Evolutionary conservation across 2,797 vertebrate genomes (phyloP).

Genomic region (Sarcoramphus papa): DNA sequence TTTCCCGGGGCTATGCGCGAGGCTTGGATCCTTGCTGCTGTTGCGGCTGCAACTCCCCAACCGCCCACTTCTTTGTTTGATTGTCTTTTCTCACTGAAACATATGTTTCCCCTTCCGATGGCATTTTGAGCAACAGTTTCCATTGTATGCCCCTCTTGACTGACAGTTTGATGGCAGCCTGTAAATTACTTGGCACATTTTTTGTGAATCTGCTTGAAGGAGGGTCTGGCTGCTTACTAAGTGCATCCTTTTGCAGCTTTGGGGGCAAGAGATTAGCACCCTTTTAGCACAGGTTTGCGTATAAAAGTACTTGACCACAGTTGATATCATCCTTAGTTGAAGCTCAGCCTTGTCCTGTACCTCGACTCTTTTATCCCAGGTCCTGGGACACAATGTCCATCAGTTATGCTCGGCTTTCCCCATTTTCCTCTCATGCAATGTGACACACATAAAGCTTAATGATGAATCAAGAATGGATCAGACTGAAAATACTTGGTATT

Average conservation of each 20-base stretch:
- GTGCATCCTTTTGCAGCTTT: not conserved
- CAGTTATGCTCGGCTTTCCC: not conserved
- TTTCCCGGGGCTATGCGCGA: not conserved
- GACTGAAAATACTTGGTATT: not conserved
- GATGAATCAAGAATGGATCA: not conserved
- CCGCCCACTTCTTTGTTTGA: slow-evolving; percentile 27
- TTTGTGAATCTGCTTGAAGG: not conserved
- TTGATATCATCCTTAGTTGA: not conserved
- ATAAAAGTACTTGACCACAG: not conserved
- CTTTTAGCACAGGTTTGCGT: not conserved
- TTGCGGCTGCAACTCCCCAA: not conserved
- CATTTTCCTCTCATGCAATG: not conserved
- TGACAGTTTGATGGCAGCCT: slow-evolving; percentile 50
- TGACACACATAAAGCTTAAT: not conserved
- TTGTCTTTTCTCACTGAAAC: slow-evolving; percentile 47
- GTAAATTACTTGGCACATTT: not conserved
- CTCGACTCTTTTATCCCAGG: not conserved
- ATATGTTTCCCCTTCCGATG: not conserved
- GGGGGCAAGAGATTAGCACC: not conserved
- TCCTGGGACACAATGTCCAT: not conserved
- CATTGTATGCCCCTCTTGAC: slow-evolving; percentile 29
- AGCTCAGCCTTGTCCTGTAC: not conserved
- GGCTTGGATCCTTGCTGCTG: not conserved
- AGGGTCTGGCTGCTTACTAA: not conserved
- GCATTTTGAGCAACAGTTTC: slow-evolving; percentile 32